Conservation (phyloP, 2,797 vertebrate species). For the Melanotaenia boesemani region DNA sequence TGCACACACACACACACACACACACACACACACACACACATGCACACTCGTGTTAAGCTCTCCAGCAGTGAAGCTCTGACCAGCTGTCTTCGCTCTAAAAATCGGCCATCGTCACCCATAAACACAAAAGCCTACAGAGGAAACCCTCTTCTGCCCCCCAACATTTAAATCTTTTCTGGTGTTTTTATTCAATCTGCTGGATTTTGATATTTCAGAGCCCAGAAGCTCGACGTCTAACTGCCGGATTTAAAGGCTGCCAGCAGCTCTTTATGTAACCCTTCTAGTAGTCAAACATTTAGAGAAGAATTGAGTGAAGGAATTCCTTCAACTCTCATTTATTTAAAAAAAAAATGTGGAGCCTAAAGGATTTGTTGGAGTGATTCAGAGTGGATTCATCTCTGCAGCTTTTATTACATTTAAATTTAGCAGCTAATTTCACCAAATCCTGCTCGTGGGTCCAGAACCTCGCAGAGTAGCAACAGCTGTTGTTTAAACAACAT, state of each 20-base stretch:
- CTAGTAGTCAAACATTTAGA: conserved; percentile 3
- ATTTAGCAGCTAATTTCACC: neutral
- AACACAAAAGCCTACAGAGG: conserved; percentile 29
- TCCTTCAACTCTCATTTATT: neutral
- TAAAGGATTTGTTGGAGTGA: neutral
- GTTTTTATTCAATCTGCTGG: neutral
- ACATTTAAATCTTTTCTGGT: neutral
- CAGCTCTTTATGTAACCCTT: neutral
- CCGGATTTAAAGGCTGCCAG: neutral
- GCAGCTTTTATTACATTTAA: neutral
- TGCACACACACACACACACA: conserved; percentile 40
- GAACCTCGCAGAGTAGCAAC: conserved; percentile 8
- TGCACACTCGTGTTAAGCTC: conserved; percentile 46
- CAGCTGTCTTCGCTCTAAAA: conserved; percentile 76
- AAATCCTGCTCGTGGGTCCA: neutral
- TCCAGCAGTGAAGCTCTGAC: conserved; percentile 68
- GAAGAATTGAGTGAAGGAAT: neutral
- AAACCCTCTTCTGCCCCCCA: conserved; percentile 1
- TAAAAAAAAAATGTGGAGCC: neutral
- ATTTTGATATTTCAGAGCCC: conserved; percentile 4
- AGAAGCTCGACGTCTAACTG: neutral
- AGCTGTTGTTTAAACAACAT: no score
- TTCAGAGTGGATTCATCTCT: neutral
- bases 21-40: conserved; percentile 32
- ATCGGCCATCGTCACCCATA: conserved; percentile 58